Conservation (phyloP, 2,113 vertebrate species). For the Coptodon rendalli region DNA sequence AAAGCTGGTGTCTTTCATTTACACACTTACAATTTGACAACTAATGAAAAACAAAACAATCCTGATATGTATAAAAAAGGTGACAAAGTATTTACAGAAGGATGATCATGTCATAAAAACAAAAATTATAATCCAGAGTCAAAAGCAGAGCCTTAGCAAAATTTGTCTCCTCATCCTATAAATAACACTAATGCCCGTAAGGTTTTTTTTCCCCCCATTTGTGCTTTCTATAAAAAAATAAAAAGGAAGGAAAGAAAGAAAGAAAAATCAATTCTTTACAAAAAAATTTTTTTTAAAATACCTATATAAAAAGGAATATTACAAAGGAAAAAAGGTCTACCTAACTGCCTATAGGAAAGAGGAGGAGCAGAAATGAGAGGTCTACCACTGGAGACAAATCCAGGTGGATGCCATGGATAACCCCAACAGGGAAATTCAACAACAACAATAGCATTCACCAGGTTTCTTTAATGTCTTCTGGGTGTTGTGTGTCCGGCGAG, state of each 20-base stretch:
- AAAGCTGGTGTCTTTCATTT: constrained; percentile 46
- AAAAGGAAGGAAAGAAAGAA: neutral
- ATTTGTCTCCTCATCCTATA: constrained; percentile 61
- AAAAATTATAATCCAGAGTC: constrained; percentile 3
- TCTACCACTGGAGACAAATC: constrained; percentile 83
- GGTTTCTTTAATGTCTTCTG: constrained; percentile 67
- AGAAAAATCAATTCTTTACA: constrained; percentile 52
- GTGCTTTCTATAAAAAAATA: constrained; percentile 31
- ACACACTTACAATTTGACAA: constrained; percentile 35
- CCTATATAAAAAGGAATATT: constrained; percentile 37
- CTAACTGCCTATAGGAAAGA: constrained; percentile 36
- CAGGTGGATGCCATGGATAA: constrained; percentile 54
- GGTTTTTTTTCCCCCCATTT: neutral
- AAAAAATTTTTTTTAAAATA: constrained; percentile 1
- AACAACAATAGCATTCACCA: constrained; percentile 63
- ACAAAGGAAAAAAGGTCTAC: constrained; percentile 37
- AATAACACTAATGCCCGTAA: constrained; percentile 74
- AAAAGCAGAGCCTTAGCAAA: constrained; percentile 35
- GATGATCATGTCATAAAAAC: constrained; percentile 33
- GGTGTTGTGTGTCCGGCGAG: constrained; percentile 55
- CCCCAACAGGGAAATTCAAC: constrained; percentile 12
- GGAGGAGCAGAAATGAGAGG: constrained; percentile 38
- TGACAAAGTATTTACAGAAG: constrained; percentile 58
- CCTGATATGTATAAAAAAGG: constrained; percentile 51
- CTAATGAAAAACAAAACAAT: constrained; percentile 31